Percentiles rank a stretch among this genome's conserved stretches.
Evolutionary conservation across 37 sponge, comb jelly and placozoan species (phyloP).

Genomic region (Aplysina aerophoba): DNA sequence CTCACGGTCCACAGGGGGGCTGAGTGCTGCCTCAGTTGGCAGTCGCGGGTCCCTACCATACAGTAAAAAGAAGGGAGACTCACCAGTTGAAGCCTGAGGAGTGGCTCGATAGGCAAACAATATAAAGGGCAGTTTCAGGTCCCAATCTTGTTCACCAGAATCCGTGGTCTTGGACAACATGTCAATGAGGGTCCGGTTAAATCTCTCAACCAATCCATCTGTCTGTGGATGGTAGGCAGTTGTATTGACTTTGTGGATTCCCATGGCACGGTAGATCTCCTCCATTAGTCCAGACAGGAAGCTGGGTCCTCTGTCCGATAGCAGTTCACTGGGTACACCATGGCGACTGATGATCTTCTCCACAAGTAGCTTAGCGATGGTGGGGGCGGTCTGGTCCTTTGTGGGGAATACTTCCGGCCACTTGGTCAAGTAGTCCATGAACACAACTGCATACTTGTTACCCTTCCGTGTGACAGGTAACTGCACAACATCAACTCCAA

Average conservation of each 20-base stretch:
- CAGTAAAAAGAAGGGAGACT: conserved; percentile 51
- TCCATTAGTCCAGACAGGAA: conserved; percentile 35
- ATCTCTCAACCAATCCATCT: conserved; percentile 60
- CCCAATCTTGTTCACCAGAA: conserved; percentile 41
- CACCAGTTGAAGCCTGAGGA: conserved; percentile 22
- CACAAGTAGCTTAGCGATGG: conserved; percentile 53
- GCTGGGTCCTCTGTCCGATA: conserved; percentile 32
- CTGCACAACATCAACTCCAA: conserved; percentile 37
- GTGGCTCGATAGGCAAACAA: conserved; percentile 46
- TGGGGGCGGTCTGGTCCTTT: conserved; percentile 32
- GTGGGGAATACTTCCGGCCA: conserved; percentile 55
- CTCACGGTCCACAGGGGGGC: neutral
- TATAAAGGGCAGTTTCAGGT: conserved; percentile 32
- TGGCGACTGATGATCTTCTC: conserved; percentile 40
- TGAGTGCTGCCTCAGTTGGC: conserved; percentile 14
- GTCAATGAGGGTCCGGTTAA: conserved; percentile 36
- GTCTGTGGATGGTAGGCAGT: conserved; percentile 59
- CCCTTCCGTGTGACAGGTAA: neutral
- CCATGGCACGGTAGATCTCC: conserved; percentile 3
- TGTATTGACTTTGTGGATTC: conserved; percentile 33
- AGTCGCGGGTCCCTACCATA: conserved; percentile 45
- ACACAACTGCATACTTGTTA: conserved; percentile 50
- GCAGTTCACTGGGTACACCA: conserved; percentile 43
- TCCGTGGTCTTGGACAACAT: conserved; percentile 50
- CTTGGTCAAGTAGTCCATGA: conserved; percentile 56